phyloP scores from a whole-genome alignment of 2,113 vertebrate species.

The Ceuthmochares aereus region DNA sequence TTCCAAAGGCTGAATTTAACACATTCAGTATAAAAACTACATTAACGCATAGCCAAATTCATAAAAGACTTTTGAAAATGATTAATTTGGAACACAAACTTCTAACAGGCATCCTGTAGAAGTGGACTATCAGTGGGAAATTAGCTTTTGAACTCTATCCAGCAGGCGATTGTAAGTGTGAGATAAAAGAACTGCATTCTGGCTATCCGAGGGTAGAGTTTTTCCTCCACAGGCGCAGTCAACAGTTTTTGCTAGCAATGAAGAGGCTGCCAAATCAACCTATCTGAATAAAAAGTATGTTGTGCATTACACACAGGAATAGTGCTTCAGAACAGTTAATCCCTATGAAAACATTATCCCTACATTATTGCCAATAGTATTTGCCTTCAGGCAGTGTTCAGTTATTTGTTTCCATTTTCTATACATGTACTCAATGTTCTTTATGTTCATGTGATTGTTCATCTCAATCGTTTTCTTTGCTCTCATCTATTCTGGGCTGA shows the following conservation, averaged over 20 bases:
- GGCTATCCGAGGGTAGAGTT: background rate
- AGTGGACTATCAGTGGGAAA: background rate
- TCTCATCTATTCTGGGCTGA: slow-evolving; percentile 13
- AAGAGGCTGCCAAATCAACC: slow-evolving; percentile 34
- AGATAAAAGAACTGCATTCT: background rate
- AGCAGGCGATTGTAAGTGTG: background rate
- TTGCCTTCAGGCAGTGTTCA: slow-evolving; percentile 42
- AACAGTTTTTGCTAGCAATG: slow-evolving; percentile 14
- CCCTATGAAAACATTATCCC: slow-evolving; percentile 43
- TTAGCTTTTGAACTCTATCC: slow-evolving; percentile 11
- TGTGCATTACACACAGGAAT: slow-evolving; percentile 43
- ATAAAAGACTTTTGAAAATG: background rate
- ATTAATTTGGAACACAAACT: background rate
- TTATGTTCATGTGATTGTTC: slow-evolving; percentile 31
- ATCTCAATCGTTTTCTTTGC: background rate
- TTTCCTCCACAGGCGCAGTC: slow-evolving; percentile 2
- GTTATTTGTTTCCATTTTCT: slow-evolving; percentile 52
- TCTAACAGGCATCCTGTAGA: background rate
- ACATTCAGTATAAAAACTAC: background rate
- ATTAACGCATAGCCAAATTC: background rate
- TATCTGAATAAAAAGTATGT: slow-evolving; percentile 55
- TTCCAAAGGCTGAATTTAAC: background rate
- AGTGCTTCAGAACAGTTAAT: slow-evolving; percentile 62
- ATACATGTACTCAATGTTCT: background rate
- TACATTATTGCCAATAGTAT: background rate